Conservation (phyloP, 2,797 vertebrate species). For the Clarias fuscus region DNA sequence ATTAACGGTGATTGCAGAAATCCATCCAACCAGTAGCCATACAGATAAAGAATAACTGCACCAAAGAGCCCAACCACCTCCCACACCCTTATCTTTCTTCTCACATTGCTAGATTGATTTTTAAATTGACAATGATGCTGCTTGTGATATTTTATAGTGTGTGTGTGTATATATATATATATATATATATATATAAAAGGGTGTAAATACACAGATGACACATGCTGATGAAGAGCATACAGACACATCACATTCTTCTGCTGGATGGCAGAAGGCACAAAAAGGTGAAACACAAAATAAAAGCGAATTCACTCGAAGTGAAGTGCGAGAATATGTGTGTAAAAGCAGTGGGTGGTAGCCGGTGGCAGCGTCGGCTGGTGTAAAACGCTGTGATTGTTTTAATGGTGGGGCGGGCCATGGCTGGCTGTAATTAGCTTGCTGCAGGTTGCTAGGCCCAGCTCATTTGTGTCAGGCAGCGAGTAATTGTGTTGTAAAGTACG, state of each 20-base stretch:
- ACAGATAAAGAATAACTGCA: constrained; percentile 62
- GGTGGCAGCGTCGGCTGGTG: constrained; percentile 53
- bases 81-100: constrained; percentile 7
- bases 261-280: neutral
- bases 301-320: neutral
- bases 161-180: neutral
- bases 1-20: constrained; percentile 71
- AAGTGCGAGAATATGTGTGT: neutral
- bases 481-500: constrained; percentile 76
- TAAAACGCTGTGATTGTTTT: constrained; percentile 64
- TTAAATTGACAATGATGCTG: neutral
- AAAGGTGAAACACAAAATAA: neutral
- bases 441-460: constrained; percentile 69
- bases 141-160: neutral
- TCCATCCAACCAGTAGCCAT: constrained; percentile 52
- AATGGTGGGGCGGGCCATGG: constrained; percentile 61
- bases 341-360: constrained; percentile 44
- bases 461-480: constrained; percentile 75
- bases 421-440: constrained; percentile 73
- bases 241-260: neutral
- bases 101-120: neutral
- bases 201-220: neutral
- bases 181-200: neutral
- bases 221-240: neutral
- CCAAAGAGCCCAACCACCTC: constrained; percentile 30